Percentiles rank a stretch among this genome's conserved stretches.
Evolutionary conservation across 2,888 invertebrate species (phyloP).

Genomic region (Plutella xylostella): DNA sequence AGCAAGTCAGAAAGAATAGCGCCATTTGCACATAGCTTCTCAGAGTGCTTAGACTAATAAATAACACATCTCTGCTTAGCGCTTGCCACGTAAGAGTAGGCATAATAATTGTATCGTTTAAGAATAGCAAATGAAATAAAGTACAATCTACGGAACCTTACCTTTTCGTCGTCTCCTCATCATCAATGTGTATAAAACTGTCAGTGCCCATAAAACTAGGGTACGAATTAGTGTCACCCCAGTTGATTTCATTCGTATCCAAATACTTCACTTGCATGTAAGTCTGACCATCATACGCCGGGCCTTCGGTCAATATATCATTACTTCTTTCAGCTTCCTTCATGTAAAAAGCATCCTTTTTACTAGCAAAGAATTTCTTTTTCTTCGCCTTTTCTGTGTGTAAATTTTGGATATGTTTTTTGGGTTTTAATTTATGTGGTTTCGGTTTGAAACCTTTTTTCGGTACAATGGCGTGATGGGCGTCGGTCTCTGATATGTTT

Average conservation of each 20-base stretch:
- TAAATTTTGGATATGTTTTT: conserved; percentile 34
- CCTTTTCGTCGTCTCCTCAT: conserved; percentile 88
- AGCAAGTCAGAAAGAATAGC: neutral
- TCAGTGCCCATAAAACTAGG: conserved; percentile 87
- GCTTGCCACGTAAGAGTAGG: too few relatives aligned
- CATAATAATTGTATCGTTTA: too few relatives aligned
- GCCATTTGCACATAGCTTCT: neutral
- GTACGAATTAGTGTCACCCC: conserved; percentile 54
- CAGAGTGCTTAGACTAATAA: too few relatives aligned
- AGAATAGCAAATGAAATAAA: too few relatives aligned
- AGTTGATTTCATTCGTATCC: conserved; percentile 48
- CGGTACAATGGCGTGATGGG: conserved; percentile 45
- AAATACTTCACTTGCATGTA: conserved; percentile 64
- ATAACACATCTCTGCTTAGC: too few relatives aligned
- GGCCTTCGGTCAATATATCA: conserved; percentile 38
- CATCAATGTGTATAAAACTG: conserved; percentile 90
- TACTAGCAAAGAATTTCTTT: conserved; percentile 39
- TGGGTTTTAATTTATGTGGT: conserved; percentile 37
- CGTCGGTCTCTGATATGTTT: conserved; percentile 38
- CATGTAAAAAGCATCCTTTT: conserved; percentile 34
- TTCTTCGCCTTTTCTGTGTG: conserved; percentile 39
- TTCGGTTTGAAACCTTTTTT: conserved; percentile 54
- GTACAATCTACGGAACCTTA: too few relatives aligned
- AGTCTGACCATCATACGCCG: conserved; percentile 47
- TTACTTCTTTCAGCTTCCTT: conserved; percentile 31